These are phyloP conservation scores for Australoheros scitulus DNA, from an alignment of 2,113 vertebrate genomes.

Conservation along the genomic window DNA sequence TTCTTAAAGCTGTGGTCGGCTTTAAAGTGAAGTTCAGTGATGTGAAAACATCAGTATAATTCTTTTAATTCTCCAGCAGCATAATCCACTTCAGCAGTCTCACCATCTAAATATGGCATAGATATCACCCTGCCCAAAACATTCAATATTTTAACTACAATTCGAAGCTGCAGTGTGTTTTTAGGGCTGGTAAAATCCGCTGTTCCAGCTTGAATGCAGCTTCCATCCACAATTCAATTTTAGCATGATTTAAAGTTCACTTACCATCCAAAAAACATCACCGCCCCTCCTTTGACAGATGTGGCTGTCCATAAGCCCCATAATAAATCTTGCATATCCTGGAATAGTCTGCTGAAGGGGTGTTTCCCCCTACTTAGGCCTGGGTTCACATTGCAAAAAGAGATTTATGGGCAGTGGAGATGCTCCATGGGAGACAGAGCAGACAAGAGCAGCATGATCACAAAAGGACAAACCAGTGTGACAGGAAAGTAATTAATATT, in stretches of 20 bases:
- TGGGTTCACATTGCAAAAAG: constrained; percentile 34
- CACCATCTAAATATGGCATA: not conserved
- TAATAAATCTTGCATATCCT: constrained; percentile 53
- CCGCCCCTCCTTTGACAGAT: constrained; percentile 14
- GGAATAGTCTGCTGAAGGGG: constrained; percentile 54
- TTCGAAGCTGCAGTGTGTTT: not conserved
- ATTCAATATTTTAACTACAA: not conserved
- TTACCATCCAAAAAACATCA: constrained; percentile 1
- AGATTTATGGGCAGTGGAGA: constrained; percentile 32
- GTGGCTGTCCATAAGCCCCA: constrained; percentile 41
- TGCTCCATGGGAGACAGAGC: constrained; percentile 13
- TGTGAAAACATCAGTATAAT: not conserved
- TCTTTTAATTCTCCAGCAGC: not conserved
- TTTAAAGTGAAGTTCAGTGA: not conserved
- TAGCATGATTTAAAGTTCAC: not conserved
- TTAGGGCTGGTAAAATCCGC: not conserved
- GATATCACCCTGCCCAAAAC: not conserved
- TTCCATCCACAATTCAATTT: not conserved
- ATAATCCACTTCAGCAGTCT: not conserved
- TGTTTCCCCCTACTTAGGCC: constrained; percentile 36
- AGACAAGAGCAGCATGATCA: constrained; percentile 17
- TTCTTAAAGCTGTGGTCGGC: not conserved
- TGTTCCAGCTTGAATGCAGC: not conserved
- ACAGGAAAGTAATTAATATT: not conserved
- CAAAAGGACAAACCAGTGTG: constrained; percentile 10